Base-by-base conservation (phyloP, 1,140 invertebrate species). In the Drosophila arawakana region DNA sequence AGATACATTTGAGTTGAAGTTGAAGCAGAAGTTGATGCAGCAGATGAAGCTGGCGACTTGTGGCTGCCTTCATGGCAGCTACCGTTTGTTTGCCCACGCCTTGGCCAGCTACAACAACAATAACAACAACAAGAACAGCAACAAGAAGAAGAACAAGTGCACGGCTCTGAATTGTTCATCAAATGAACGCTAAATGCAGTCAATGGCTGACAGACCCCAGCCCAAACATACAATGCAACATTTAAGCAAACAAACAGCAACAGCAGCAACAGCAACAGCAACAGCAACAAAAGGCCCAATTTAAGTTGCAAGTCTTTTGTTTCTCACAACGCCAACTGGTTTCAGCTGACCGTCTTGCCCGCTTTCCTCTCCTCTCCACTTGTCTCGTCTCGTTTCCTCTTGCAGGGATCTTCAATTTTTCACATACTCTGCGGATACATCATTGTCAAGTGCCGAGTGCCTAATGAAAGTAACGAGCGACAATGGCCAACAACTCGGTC, bases 381-480 rank as follows among this genome's bases (percentile, higher is more conserved):
- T 25, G 25, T 25, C 25, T 25, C 25, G 2, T 25, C 25, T 6
- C 25, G 25, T 30, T 6, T 30, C 25, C 62, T 62, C 73, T 41
- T 46, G 18, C 7, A 58, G 65, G 62, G 65, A 68, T 80, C 78
- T 84, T 71, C 74, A 89, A 89, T 89, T 89, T 89, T 89, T 89
- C 84, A 89, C 84, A 89, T 89, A 76, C 79, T 85, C 80, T 60
- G 72, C 80, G 82, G 78, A 89, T 89, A 83, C 84, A 86, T 89
- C 84, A 89, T 89, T 89, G 84, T 89, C 84, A 89, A 90, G 80
- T 73, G 77, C 66, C 63, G 63, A 34, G 63, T 75, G 59, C 76
- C 80, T 86, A 86, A 86, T 86, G 83, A 86, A 86, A 88, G 82
- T 83, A 86, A 86, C 83, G 76, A 85, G 72, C 72, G 72, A 70